Conservation (phyloP, 2,888 invertebrate genomes). For the Drosophila maculinotata region DNA sequence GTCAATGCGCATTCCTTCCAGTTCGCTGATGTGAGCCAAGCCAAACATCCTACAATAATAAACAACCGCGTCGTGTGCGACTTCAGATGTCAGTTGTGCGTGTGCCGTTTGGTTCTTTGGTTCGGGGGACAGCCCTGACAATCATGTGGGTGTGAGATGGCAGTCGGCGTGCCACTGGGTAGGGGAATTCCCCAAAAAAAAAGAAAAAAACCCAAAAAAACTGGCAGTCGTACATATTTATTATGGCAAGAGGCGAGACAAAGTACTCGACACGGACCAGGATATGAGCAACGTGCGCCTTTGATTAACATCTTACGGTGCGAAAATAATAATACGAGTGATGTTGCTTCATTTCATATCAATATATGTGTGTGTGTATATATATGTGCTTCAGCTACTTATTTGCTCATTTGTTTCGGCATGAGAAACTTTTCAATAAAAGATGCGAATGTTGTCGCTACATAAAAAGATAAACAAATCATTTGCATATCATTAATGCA, state of each 20-base stretch:
- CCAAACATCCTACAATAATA: conserved; percentile 78
- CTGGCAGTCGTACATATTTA: conserved; percentile 51
- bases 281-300: conserved; percentile 55
- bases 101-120: conserved; percentile 11
- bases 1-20: conserved; percentile 77
- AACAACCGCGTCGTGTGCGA: conserved; percentile 66
- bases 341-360: conserved; percentile 44
- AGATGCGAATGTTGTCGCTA: conserved; percentile 63
- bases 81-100: conserved; percentile 58
- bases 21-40: conserved; percentile 77
- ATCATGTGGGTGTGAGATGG: conserved; percentile 23
- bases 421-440: conserved; percentile 73
- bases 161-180: conserved; percentile 1
- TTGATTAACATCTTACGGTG: conserved; percentile 73
- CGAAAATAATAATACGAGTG: neutral
- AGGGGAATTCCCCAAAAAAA: conserved; percentile 10
- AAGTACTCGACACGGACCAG: conserved; percentile 28
- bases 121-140: conserved; percentile 50
- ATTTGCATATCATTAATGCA: conserved; percentile 81
- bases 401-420: conserved; percentile 63
- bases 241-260: conserved; percentile 27
- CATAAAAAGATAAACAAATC: conserved; percentile 76
- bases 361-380: conserved; percentile 36
- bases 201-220: conserved; percentile 10
- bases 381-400: conserved; percentile 20